Conservation (phyloP, 1,140 invertebrate species). For the Pogonus chalceus region DNA sequence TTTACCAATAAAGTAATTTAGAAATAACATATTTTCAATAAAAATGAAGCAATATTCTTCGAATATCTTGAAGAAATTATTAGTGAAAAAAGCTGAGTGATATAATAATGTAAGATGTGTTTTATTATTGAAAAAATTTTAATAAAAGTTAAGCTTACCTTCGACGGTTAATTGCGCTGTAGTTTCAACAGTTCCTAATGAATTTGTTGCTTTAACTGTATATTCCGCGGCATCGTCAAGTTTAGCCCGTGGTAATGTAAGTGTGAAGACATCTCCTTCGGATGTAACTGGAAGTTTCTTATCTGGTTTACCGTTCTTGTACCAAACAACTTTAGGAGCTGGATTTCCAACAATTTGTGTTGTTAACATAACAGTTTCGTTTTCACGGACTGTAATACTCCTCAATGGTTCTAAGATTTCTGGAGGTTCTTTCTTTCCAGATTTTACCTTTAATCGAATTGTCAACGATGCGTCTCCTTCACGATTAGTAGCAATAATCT, state of each 20-base stretch:
- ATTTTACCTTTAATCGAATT: constrained; percentile 72
- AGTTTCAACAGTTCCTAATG: constrained; percentile 63
- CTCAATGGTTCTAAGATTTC: constrained; percentile 70
- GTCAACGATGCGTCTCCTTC: constrained; percentile 80
- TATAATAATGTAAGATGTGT: no score
- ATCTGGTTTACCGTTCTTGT: constrained; percentile 61
- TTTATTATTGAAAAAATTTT: no score
- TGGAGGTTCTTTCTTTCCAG: constrained; percentile 63
- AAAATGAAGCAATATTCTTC: no score
- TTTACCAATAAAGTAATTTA: no score
- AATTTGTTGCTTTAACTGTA: constrained; percentile 68
- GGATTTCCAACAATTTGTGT: constrained; percentile 75
- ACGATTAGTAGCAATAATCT: constrained; percentile 76
- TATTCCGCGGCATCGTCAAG: constrained; percentile 66
- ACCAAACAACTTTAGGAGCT: constrained; percentile 68
- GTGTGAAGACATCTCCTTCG: constrained; percentile 55
- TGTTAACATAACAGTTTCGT: constrained; percentile 61
- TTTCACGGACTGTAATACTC: constrained; percentile 63
- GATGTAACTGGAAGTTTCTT: constrained; percentile 45
- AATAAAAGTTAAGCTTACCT: constrained; percentile 43
- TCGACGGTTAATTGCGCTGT: constrained; percentile 66
- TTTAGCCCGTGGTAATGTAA: constrained; percentile 56
- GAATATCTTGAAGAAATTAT: no score
- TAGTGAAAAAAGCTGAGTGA: no score
- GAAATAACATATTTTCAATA: no score